A percentile compares a stretch with the other conserved stretches of the same genome.
Conservation (phyloP, 2,113 vertebrate species). For the Tringa solitaria region DNA sequence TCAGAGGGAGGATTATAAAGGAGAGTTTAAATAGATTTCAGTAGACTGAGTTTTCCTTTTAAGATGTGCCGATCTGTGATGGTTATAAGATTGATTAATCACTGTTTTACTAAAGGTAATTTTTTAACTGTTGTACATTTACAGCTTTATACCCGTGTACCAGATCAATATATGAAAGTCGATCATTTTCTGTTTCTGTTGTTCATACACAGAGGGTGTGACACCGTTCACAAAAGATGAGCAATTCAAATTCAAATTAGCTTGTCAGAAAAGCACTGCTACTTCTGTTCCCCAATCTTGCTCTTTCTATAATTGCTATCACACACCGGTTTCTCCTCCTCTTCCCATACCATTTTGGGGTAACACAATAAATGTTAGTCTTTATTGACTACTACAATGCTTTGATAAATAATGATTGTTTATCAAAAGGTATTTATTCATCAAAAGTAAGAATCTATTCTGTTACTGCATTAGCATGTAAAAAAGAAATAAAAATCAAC, state of each 20-base stretch:
- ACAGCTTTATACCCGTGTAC: background rate
- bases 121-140: background rate
- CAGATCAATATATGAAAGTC: background rate
- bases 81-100: background rate
- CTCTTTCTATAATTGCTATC: background rate
- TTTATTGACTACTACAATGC: background rate
- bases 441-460: background rate
- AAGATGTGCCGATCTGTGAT: background rate
- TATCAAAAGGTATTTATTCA: background rate
- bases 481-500: background rate
- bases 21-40: background rate
- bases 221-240: background rate
- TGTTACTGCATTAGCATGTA: background rate
- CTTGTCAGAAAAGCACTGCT: background rate
- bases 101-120: background rate
- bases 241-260: background rate
- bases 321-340: background rate
- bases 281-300: background rate
- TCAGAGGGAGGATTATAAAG: background rate
- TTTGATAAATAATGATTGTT: background rate
- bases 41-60: background rate
- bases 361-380: background rate
- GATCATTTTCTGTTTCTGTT: background rate
- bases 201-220: background rate
- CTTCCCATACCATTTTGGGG: background rate